These are phyloP conservation scores for Cryptoblepharus egeriae DNA, from an alignment of 2,797 vertebrate genomes.

Conservation along the genomic window DNA sequence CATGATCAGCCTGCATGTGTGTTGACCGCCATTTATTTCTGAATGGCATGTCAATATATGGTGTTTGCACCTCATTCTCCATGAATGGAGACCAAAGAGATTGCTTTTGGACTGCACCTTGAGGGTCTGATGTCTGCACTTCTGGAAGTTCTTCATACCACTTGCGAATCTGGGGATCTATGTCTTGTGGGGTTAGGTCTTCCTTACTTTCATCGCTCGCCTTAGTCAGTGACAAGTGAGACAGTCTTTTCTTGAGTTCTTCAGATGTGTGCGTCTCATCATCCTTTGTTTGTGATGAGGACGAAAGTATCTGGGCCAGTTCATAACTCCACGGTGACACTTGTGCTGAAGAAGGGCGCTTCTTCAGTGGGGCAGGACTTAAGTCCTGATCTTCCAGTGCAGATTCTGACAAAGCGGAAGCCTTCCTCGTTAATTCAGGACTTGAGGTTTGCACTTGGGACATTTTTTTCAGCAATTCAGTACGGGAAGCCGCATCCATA, in stretches of 20 bases:
- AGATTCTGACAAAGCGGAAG: slow-evolving; percentile 26
- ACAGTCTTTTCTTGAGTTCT: slow-evolving; percentile 19
- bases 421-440: slow-evolving; percentile 19
- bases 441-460: background rate
- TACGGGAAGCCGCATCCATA: background rate
- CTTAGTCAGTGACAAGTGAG: slow-evolving; percentile 16
- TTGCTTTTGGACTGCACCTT: background rate
- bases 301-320: background rate
- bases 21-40: background rate
- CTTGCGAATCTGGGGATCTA: slow-evolving; percentile 21
- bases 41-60: accelerated
- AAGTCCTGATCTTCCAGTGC: background rate
- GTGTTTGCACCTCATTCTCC: background rate
- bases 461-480: slow-evolving; percentile 19
- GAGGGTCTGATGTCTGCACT: slow-evolving; percentile 25
- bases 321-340: background rate
- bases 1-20: slow-evolving; percentile 14
- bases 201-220: slow-evolving; percentile 8
- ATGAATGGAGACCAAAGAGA: background rate
- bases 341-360: slow-evolving; percentile 14
- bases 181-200: background rate
- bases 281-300: background rate
- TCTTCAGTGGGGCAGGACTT: background rate
- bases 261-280: slow-evolving; percentile 14
- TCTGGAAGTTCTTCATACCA: slow-evolving; percentile 38